A percentile compares a stretch with the other conserved stretches of the same genome.
phyloP scores from a whole-genome alignment of 2,797 vertebrate species.

The Leontocebus nigricollis region DNA sequence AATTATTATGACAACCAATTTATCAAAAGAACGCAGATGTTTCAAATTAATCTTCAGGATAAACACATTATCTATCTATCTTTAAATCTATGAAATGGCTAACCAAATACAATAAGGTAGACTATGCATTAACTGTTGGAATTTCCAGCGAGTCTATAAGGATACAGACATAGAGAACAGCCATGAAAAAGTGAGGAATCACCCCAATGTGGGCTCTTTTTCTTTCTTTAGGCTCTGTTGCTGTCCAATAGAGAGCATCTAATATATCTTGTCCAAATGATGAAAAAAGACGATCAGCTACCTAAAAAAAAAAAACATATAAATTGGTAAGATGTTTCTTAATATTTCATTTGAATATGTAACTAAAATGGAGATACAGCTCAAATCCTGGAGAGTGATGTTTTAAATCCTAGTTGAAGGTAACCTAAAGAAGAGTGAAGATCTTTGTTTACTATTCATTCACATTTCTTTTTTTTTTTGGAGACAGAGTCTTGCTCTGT shows the following conservation, averaged over 20 bases:
- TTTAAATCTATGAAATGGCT: neutral
- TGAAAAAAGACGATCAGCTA: conserved; percentile 97
- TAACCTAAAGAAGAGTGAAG: too few relatives aligned
- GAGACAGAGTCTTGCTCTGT: too few relatives aligned
- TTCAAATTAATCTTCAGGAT: neutral
- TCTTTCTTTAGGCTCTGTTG: conserved; percentile 96
- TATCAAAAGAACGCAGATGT: neutral
- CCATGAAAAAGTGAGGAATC: conserved; percentile 98
- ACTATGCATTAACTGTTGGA: accelerated
- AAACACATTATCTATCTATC: neutral
- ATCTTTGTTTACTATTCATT: neutral
- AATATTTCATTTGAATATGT: neutral
- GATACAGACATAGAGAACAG: conserved; percentile 99
- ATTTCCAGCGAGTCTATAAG: conserved; percentile 72
- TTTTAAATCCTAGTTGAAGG: neutral
- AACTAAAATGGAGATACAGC: neutral
- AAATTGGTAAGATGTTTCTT: neutral
- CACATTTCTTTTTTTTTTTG: neutral
- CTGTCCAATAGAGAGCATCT: conserved; percentile 98
- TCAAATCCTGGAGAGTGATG: neutral
- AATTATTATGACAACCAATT: neutral
- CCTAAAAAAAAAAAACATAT: conserved; percentile 83
- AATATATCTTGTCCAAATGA: conserved; percentile 98
- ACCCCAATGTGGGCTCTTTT: conserved; percentile 96
- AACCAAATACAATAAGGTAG: neutral